Evolutionary conservation across 2,797 vertebrate genomes (phyloP), one percentile per base, ranked within the genome.

Genomic region (Myripristis murdjan): DNA sequence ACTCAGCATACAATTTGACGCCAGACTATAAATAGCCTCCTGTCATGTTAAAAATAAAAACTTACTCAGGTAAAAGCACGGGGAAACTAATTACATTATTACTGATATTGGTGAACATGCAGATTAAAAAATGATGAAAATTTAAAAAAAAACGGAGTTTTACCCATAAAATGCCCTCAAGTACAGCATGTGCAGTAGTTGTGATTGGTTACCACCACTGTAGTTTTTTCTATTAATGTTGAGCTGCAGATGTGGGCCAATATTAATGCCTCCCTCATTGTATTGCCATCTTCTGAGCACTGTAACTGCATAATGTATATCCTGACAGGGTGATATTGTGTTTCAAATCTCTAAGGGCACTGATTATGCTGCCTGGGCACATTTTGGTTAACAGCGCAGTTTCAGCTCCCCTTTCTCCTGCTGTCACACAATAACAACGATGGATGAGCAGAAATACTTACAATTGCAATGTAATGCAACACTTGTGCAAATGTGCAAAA

Each of bases 281-380:
- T 46, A 23, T 64, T 74, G 73, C 69, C 39, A 22, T 78, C 79
- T 82, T 87, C 74, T 70, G 64, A 72, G 73, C 54, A 68, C 71
- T 64, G 70, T 80, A 85, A 84, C 83, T 90, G 90, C 87, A 90
- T 90, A 84, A 91, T 87, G 81, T 84, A 90, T 78, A 83, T 63
- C 83, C 87, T 85, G 89, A 87, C 89, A 87, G 81, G 78, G 77
- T 78, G 85, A 89, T 88, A 91, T 89, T 91, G 85, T 89, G 89
- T 90, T 91, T 87, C 89, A 90, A 87, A 84, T 90, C 90, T 91
- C 90, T 83, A 70, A 89, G 91, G 91, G 84, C 85, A 73, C 71
- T 75, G 86, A 90, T 92, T 88, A 85, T 92, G 90, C 92, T 90
- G 91, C 81, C 87, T 78, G 80, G 81, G 88, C 91, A 93, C 88